Evolutionary conservation across 2,888 invertebrate species (phyloP).

Genomic region (Spisula subtruncata): DNA sequence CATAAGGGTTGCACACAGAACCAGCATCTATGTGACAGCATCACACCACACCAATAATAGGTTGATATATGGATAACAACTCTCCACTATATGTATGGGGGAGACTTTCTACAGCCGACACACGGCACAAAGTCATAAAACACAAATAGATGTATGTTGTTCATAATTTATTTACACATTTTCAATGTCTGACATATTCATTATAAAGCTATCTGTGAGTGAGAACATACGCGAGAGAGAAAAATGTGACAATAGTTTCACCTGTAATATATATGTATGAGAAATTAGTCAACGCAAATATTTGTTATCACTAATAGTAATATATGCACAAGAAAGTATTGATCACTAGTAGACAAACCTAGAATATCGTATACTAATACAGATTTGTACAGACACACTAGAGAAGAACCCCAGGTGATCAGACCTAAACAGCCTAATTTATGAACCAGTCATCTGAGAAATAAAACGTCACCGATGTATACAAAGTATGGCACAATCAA

Average conservation of each 20-base stretch:
- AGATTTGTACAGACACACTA: background rate
- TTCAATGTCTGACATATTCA: constrained; percentile 73
- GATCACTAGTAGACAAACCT: background rate
- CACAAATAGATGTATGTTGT: constrained; percentile 46
- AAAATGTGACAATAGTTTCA: constrained; percentile 26
- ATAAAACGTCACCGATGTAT: background rate
- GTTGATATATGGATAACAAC: too few relatives aligned
- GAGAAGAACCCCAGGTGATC: background rate
- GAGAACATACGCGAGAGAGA: constrained; percentile 46
- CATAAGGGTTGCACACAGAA: too few relatives aligned
- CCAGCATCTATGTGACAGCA: too few relatives aligned
- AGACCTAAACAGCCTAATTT: background rate
- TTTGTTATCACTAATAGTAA: background rate
- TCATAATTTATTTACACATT: constrained; percentile 76
- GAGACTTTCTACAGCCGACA: too few relatives aligned
- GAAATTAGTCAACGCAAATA: background rate
- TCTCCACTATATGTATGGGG: too few relatives aligned
- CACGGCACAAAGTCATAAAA: constrained; percentile 21
- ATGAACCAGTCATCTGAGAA: constrained; percentile 22
- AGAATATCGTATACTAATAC: background rate
- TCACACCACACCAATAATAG: too few relatives aligned
- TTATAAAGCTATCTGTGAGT: constrained; percentile 73
- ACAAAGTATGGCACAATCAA: constrained; percentile 21
- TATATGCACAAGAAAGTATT: background rate
- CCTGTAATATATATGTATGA: background rate